A percentile compares a stretch with the other conserved stretches of the same genome.
Conservation (phyloP, 2,888 invertebrate genomes). For the Unio pictorum region DNA sequence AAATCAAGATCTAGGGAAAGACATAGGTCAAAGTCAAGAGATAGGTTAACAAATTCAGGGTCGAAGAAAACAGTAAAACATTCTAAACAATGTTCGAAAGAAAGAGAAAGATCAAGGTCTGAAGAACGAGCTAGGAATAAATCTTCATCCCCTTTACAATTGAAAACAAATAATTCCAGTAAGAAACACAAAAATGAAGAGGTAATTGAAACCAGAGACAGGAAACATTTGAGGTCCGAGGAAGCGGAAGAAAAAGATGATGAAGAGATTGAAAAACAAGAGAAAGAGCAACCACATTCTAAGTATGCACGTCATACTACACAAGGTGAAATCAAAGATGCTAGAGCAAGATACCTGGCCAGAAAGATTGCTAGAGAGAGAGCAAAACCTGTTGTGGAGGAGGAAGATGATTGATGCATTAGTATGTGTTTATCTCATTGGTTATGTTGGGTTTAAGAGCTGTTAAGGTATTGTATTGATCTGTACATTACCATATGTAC, state of each 20-base stretch:
- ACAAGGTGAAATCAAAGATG: conserved; percentile 40
- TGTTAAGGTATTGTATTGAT: too few species aligned
- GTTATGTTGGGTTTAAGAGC: too few species aligned
- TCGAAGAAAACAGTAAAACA: background rate
- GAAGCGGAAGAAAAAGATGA: conserved; percentile 9
- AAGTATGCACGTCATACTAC: conserved; percentile 53
- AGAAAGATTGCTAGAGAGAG: conserved; percentile 42
- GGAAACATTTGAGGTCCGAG: conserved; percentile 7
- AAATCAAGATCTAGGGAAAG: conserved; percentile 4
- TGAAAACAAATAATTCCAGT: background rate
- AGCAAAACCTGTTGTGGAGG: conserved; percentile 2
- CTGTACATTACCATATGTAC: too few species aligned
- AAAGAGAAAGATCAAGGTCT: conserved; percentile 3
- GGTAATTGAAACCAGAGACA: conserved; percentile 2
- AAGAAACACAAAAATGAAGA: background rate
- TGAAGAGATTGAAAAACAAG: conserved; percentile 3
- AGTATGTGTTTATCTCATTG: too few species aligned
- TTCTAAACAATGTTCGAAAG: conserved; percentile 1
- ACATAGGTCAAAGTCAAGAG: conserved; percentile 10
- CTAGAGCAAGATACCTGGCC: conserved; percentile 51
- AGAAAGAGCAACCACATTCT: conserved; percentile 5
- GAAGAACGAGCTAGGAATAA: background rate
- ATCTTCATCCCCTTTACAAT: too few species aligned
- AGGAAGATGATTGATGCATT: background rate
- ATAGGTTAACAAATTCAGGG: background rate